Conservation (phyloP, 2,888 invertebrate species). For the Orthosia incerta region DNA sequence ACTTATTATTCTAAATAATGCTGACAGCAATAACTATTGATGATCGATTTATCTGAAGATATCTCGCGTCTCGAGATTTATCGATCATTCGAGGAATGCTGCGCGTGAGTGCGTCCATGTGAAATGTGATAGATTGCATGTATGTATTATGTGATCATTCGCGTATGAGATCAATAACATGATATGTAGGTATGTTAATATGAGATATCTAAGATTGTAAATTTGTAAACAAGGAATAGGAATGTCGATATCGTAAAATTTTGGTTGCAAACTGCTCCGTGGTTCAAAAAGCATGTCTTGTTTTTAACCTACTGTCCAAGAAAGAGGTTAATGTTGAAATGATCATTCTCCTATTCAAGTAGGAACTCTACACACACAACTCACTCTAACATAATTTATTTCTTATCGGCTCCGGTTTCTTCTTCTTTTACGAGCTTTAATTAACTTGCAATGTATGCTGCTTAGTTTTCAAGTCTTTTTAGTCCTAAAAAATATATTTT, state of each 20-base stretch:
- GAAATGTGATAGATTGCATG: conserved; percentile 53
- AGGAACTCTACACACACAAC: too few relatives aligned
- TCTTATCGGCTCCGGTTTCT: too few relatives aligned
- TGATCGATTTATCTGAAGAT: conserved; percentile 43
- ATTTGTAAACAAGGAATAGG: too few relatives aligned
- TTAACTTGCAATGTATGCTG: too few relatives aligned
- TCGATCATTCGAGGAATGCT: conserved; percentile 53
- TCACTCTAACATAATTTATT: too few relatives aligned
- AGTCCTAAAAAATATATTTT: too few relatives aligned
- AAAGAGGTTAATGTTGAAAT: too few relatives aligned
- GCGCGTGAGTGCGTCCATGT: conserved; percentile 52
- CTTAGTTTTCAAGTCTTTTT: too few relatives aligned
- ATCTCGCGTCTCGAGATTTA: conserved; percentile 50
- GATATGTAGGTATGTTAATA: not conserved
- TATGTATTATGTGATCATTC: conserved; percentile 46
- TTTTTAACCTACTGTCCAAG: not conserved
- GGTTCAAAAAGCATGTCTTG: not conserved
- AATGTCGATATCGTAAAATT: not conserved
- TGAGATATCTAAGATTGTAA: not conserved
- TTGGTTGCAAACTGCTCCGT: not conserved
- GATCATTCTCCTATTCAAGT: too few relatives aligned
- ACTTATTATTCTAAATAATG: conserved; percentile 18
- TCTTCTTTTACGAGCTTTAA: too few relatives aligned
- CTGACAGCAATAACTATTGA: conserved; percentile 27
- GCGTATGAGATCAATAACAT: conserved; percentile 24